Percentiles rank a stretch among this genome's conserved stretches.
These are phyloP conservation scores for Halictus rubicundus DNA, from an alignment of 1,140 invertebrate genomes.

Conservation along the genomic window DNA sequence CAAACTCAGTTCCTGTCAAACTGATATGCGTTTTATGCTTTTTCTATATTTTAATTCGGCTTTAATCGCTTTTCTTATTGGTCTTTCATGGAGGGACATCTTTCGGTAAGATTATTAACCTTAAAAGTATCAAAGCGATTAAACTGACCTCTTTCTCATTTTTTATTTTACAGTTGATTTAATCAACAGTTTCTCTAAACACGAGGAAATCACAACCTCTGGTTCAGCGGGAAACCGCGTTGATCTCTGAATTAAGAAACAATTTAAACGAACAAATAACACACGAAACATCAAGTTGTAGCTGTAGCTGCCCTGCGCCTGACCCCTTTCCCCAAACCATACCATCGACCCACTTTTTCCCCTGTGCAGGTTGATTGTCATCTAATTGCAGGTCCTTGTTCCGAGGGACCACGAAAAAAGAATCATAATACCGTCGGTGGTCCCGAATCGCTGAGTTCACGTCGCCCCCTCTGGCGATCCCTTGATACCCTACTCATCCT, in stretches of 20 bases:
- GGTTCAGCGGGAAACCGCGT: not conserved
- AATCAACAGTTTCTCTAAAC: too few species aligned
- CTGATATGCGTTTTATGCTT: too few species aligned
- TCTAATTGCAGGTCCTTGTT: conserved; percentile 21
- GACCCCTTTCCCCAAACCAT: conserved; percentile 5
- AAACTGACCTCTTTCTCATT: too few species aligned
- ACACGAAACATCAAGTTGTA: not conserved
- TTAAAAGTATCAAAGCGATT: too few species aligned
- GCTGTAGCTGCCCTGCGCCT: not conserved
- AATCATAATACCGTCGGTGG: conserved; percentile 44
- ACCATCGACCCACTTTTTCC: conserved; percentile 7
- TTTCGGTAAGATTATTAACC: too few species aligned
- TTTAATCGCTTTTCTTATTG: too few species aligned
- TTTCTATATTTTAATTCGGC: too few species aligned
- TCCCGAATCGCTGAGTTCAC: conserved; percentile 30
- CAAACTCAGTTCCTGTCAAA: too few species aligned
- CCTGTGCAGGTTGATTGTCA: conserved; percentile 16
- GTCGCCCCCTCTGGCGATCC: conserved; percentile 20
- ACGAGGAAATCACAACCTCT: too few species aligned
- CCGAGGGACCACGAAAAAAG: conserved; percentile 18
- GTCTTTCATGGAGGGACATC: too few species aligned
- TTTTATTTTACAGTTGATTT: too few species aligned
- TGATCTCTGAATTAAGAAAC: conserved; percentile 25
- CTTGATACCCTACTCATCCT: conserved; percentile 5
- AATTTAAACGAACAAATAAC: conserved; percentile 22